These are phyloP conservation scores for Sclerodermus sp. DNA, from an alignment of 2,888 invertebrate genomes.

Conservation along the genomic window DNA sequence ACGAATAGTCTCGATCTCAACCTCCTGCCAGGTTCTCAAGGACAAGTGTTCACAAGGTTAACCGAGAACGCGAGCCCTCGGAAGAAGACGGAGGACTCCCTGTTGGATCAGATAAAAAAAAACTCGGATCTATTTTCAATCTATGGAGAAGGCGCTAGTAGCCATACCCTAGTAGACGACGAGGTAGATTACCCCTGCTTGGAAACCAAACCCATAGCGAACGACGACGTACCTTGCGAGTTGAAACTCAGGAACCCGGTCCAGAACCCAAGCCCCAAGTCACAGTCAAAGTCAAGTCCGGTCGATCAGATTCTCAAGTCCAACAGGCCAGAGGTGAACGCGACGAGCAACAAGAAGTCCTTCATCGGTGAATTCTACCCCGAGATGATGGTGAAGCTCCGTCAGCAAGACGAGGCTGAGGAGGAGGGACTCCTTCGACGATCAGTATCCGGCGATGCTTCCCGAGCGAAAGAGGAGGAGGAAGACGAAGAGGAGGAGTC, in stretches of 20 bases:
- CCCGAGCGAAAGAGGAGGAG: not conserved
- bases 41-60: no score
- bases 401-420: not conserved
- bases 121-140: slow-evolving; percentile 55
- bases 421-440: no score
- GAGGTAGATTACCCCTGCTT: slow-evolving; percentile 52
- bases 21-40: no score
- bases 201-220: slow-evolving; percentile 49
- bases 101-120: slow-evolving; percentile 54
- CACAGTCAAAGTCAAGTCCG: no score
- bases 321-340: not conserved
- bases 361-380: slow-evolving; percentile 40
- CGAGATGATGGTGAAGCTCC: slow-evolving; percentile 20
- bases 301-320: no score
- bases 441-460: not conserved
- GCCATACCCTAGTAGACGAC: slow-evolving; percentile 35
- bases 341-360: slow-evolving; percentile 10
- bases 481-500: not conserved
- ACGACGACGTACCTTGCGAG: slow-evolving; percentile 14
- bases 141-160: slow-evolving; percentile 46
- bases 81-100: slow-evolving; percentile 34
- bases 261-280: no score
- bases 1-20: no score
- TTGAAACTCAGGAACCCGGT: not conserved
- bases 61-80: no score